Conservation (phyloP, 2,888 invertebrate species). For the Agonopterix alstromeriana region DNA sequence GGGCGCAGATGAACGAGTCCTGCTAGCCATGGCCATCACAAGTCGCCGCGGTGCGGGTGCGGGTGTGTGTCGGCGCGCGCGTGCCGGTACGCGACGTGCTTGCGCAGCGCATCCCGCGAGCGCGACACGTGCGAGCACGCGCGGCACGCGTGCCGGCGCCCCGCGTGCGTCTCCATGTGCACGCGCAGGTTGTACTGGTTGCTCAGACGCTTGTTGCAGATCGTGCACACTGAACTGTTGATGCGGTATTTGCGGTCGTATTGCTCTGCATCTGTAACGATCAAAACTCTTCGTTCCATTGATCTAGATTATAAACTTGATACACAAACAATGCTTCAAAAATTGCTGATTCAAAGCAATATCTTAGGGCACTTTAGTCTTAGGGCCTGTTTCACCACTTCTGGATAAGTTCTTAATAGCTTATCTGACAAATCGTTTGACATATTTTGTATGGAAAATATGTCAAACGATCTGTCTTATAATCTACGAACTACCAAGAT, state of each 20-base stretch:
- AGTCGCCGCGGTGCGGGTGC: neutral
- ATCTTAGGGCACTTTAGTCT: too few relatives aligned
- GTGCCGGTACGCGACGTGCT: conserved; percentile 92
- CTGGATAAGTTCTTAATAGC: too few relatives aligned
- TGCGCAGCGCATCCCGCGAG: conserved; percentile 90
- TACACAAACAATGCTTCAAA: too few relatives aligned
- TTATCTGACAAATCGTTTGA: too few relatives aligned
- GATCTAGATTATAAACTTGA: too few relatives aligned
- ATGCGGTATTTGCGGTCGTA: conserved; percentile 57
- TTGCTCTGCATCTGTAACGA: conserved; percentile 35
- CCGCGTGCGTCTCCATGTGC: conserved; percentile 94
- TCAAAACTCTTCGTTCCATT: too few relatives aligned
- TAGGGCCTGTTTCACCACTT: too few relatives aligned
- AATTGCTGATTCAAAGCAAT: too few relatives aligned
- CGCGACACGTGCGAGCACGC: conserved; percentile 92
- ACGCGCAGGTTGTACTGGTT: conserved; percentile 94
- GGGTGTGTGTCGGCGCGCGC: conserved; percentile 42
- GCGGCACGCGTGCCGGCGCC: conserved; percentile 90
- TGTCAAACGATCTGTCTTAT: too few relatives aligned
- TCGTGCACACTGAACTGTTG: conserved; percentile 80
- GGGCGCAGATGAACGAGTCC: too few relatives aligned
- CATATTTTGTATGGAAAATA: too few relatives aligned
- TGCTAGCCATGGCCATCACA: neutral
- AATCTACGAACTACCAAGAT: too few relatives aligned
- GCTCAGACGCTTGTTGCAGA: conserved; percentile 92